Conservation (phyloP, 2,797 vertebrate genomes). For the Coreius guichenoti region DNA sequence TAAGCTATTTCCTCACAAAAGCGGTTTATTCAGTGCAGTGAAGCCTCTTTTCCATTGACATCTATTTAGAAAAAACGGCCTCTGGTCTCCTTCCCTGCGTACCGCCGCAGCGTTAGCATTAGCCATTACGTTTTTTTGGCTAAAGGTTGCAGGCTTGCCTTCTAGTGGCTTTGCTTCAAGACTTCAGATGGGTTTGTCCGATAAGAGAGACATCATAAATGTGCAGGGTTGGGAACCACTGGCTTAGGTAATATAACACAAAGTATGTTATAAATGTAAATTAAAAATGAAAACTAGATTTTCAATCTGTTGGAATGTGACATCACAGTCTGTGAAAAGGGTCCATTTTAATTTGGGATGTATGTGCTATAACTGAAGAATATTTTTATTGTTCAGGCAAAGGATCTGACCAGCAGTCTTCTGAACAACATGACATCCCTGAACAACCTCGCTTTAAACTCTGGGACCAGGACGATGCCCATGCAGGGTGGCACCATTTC, state of each 20-base stretch:
- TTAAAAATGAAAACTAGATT: neutral
- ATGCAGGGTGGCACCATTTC: slow-evolving; percentile 73
- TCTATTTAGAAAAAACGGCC: too few relatives aligned
- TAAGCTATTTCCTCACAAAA: too few relatives aligned
- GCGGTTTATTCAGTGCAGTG: too few relatives aligned
- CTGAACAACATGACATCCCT: slow-evolving; percentile 91
- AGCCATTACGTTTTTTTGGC: rapidly evolving
- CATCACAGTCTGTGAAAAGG: neutral
- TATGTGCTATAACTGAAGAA: neutral
- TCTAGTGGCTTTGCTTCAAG: too few relatives aligned
- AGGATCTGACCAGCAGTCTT: slow-evolving; percentile 94
- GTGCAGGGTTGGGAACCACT: neutral
- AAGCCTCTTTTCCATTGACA: too few relatives aligned
- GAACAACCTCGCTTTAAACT: slow-evolving; percentile 80
- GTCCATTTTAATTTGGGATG: neutral
- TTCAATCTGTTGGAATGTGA: neutral
- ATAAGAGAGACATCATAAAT: neutral
- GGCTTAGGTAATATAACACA: neutral
- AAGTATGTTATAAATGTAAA: neutral
- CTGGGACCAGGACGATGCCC: slow-evolving; percentile 74
- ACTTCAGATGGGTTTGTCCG: neutral
- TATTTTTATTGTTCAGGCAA: slow-evolving; percentile 78
- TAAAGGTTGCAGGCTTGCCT: too few relatives aligned
- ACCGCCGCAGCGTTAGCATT: too few relatives aligned
- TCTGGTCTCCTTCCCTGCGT: too few relatives aligned